Evolutionary conservation across 2,797 vertebrate genomes (phyloP).

Genomic region (Rhinatrema bivittatum): DNA sequence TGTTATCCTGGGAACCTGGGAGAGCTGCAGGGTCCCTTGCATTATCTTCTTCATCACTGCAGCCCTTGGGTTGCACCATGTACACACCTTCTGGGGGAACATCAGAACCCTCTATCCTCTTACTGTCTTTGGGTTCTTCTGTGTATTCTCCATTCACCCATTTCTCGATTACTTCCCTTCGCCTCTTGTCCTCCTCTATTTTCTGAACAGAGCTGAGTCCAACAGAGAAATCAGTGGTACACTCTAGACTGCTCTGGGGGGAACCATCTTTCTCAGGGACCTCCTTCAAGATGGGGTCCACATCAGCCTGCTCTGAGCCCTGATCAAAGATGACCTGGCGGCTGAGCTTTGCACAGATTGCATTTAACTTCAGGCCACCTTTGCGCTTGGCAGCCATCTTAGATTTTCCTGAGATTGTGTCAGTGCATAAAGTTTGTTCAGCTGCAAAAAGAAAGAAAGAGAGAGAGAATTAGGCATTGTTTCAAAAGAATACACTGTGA

Average conservation of each 20-base stretch:
- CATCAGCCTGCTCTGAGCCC: constrained; percentile 63
- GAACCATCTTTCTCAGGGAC: constrained; percentile 67
- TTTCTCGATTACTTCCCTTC: constrained; percentile 95
- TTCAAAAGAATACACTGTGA: constrained; percentile 7
- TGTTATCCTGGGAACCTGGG: constrained; percentile 58
- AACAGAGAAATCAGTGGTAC: constrained; percentile 56
- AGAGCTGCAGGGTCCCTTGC: constrained; percentile 51
- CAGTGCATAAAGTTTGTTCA: constrained; percentile 97
- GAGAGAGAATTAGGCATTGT: background rate
- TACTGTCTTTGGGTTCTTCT: constrained; percentile 66
- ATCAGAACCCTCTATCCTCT: constrained; percentile 56
- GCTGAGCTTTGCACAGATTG: constrained; percentile 98
- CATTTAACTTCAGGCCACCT: constrained; percentile 98
- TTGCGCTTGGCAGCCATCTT: constrained; percentile 98
- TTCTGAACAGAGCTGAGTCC: constrained; percentile 66
- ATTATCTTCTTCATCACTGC: constrained; percentile 90
- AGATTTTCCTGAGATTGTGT: constrained; percentile 93
- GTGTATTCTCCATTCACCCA: constrained; percentile 97
- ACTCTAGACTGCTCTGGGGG: constrained; percentile 51
- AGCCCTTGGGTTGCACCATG: constrained; percentile 95
- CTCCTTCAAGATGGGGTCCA: constrained; percentile 59
- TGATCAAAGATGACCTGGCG: constrained; percentile 92
- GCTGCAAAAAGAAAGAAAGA: constrained; percentile 39
- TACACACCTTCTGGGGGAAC: constrained; percentile 88
- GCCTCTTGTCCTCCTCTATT: constrained; percentile 86